Evolutionary conservation across 2,113 vertebrate genomes (phyloP).

Genomic region (Empidonax traillii): DNA sequence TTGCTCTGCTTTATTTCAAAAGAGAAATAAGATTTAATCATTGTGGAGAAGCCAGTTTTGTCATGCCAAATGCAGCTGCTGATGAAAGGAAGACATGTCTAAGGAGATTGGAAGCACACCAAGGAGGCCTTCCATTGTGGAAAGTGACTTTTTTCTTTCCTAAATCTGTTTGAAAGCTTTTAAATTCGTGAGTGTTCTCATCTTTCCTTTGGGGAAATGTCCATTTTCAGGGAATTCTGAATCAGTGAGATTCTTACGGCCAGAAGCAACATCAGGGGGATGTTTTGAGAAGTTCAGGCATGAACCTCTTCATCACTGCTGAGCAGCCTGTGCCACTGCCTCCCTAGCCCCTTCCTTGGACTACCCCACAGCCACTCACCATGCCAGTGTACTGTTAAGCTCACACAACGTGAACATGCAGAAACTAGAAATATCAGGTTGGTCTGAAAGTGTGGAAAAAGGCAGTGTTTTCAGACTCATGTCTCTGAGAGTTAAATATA

Average conservation of each 20-base stretch:
- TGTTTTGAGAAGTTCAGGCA: neutral
- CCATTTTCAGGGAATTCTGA: neutral
- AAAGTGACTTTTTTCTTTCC: neutral
- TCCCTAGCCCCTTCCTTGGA: neutral
- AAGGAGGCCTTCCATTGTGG: neutral
- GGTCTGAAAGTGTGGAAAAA: neutral
- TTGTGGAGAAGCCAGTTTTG: neutral
- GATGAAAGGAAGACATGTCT: neutral
- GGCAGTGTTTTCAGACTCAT: neutral
- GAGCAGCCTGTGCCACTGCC: neutral
- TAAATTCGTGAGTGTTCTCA: neutral
- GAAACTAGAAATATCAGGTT: neutral
- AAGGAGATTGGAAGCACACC: neutral
- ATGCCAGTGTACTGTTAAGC: neutral
- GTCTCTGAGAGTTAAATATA: neutral
- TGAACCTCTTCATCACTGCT: neutral
- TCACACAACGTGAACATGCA: neutral
- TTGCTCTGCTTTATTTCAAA: slow-evolving; percentile 11
- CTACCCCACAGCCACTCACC: neutral
- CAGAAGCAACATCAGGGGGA: neutral
- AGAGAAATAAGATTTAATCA: neutral
- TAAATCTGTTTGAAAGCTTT: neutral
- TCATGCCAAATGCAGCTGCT: neutral
- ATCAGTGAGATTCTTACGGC: neutral
- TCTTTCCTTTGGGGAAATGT: neutral